Evolutionary conservation across 2,113 vertebrate genomes (phyloP).

Genomic region (Channa argus): DNA sequence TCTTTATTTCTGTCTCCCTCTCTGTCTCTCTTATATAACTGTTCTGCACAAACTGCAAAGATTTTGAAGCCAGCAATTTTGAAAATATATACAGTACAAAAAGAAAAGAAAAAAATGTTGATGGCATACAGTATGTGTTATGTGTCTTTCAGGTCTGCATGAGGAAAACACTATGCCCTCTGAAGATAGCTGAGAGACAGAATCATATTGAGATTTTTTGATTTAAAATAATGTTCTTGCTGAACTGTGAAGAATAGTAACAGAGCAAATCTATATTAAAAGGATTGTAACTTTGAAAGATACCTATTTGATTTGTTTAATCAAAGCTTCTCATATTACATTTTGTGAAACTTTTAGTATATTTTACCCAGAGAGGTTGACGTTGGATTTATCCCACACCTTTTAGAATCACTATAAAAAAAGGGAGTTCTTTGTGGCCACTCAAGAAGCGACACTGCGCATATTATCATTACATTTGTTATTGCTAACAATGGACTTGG

Average conservation of each 20-base stretch:
- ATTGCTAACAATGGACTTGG: no score
- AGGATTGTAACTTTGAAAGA: not conserved
- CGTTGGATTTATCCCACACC: no score
- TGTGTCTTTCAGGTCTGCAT: constrained; percentile 10
- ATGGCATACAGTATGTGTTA: constrained; percentile 11
- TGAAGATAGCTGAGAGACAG: not conserved
- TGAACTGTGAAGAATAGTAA: not conserved
- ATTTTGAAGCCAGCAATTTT: constrained; percentile 14
- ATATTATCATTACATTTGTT: no score
- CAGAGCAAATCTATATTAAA: not conserved
- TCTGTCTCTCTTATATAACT: constrained; percentile 65
- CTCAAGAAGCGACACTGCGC: no score
- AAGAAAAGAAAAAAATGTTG: constrained; percentile 4
- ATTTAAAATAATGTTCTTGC: not conserved
- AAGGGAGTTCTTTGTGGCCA: no score
- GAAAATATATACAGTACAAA: constrained; percentile 19
- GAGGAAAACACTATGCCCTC: constrained; percentile 2
- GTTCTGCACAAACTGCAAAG: constrained; percentile 40
- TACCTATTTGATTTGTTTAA: no score
- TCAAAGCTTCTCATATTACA: no score
- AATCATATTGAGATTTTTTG: not conserved
- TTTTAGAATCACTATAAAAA: no score
- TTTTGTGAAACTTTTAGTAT: no score
- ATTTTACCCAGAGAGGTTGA: no score
- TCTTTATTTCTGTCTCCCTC: constrained; percentile 55